Conservation (phyloP, 2,888 invertebrate genomes). For the Coelopa pilipes region DNA sequence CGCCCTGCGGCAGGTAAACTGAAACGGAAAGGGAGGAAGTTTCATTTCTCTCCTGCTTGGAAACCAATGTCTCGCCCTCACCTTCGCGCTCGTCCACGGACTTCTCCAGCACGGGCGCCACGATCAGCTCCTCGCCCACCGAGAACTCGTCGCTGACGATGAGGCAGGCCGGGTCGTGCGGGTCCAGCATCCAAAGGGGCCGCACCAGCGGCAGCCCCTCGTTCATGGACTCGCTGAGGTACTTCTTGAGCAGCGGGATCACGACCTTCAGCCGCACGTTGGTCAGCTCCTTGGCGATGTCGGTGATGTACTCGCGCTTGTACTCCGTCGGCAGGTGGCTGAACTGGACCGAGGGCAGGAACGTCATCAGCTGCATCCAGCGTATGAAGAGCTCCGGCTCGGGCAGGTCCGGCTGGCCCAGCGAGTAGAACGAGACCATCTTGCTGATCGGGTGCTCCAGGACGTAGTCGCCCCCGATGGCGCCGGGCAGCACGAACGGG, state of each 20-base stretch:
- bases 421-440: constrained; percentile 69
- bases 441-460: constrained; percentile 68
- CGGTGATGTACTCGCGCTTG: constrained; percentile 80
- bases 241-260: constrained; percentile 80
- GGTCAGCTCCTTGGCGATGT: constrained; percentile 81
- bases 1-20: constrained; percentile 90
- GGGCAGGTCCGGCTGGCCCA: constrained; percentile 73
- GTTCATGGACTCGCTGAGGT: constrained; percentile 81
- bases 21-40: constrained; percentile 46
- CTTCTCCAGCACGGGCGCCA: constrained; percentile 84
- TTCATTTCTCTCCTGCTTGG: not conserved
- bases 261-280: constrained; percentile 80
- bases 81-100: constrained; percentile 79
- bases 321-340: constrained; percentile 91
- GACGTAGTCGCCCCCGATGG: constrained; percentile 90
- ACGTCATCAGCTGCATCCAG: constrained; percentile 91
- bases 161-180: constrained; percentile 81
- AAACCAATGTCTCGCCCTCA: constrained; percentile 48
- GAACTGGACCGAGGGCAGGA: constrained; percentile 91
- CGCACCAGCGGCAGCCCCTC: constrained; percentile 86
- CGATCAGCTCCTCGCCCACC: constrained; percentile 88
- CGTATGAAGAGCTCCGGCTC: constrained; percentile 86
- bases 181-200: constrained; percentile 90
- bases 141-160: constrained; percentile 87
- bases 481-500: constrained; percentile 92